Base-by-base conservation (phyloP, 2,888 invertebrate species). In the Dione vanillae region DNA sequence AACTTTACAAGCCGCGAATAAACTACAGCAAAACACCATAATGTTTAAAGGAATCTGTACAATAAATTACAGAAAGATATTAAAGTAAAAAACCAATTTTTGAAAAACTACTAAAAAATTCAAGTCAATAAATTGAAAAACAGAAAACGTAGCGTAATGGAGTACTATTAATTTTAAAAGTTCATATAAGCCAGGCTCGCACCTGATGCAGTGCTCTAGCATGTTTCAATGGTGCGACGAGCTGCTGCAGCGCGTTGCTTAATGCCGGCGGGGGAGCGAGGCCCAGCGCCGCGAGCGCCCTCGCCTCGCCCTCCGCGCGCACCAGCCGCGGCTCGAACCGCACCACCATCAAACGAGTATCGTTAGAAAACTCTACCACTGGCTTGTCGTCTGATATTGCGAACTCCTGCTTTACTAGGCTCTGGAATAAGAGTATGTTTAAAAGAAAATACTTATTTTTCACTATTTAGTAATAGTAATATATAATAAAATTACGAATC, bases 201-300 rank as follows among this genome's bases (percentile, higher is more conserved):
- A 96, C 98, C 94, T 99, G 98, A 84, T 99, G 98, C 67, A 99
- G 91, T 2, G 96, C 95, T 65, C 97, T 95, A 0, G 99, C 99
- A 80, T 98, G 96, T 62, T 94, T 94, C 86, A 98, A 95, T 82
- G 97, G 97, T 79, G 95, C 95, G 77, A 96, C 95, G 0, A 97
- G 97, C 68, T 95, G 94, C 14, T 95, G 95, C 12, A 96, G 94
- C 0, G 96, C 95, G 41, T 70, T 70, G 9, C 96, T 94, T 51
- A 95, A 94, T 65, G 98, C 96, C 73, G 96, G 95, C 11, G 95
- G 94, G 0, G 98, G 96, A 47, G 98, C 94, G 83, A 97, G 96
- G 1, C 97, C 98, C 73, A 98, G 94, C 51, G 97, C 96, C 64
- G 96, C 94, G 61, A 99, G 94, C 79, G 98, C 97, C 2, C 98